Conservation (phyloP, 35 echinoderm and acorn worm genomes). For the Diadema setosum region DNA sequence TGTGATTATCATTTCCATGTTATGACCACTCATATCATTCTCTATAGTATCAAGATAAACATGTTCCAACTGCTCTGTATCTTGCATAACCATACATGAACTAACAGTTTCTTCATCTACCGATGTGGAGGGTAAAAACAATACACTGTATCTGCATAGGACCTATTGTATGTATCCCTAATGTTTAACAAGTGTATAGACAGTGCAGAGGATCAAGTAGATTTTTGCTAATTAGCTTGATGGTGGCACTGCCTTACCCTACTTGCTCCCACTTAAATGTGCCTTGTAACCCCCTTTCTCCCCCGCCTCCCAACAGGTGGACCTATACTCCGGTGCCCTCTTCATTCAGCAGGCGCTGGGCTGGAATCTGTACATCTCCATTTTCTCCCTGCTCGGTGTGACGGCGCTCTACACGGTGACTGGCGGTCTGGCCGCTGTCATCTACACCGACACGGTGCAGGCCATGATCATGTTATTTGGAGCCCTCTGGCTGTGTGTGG, state of each 20-base stretch:
- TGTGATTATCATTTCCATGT: too few relatives aligned
- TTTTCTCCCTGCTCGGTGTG: conserved; percentile 54
- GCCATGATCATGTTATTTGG: conserved; percentile 63
- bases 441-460: conserved; percentile 66
- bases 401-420: conserved; percentile 84
- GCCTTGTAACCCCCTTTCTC: background rate
- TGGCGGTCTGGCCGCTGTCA: conserved; percentile 71
- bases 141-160: background rate
- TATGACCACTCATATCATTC: too few relatives aligned
- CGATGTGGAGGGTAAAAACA: too few relatives aligned
- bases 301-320: conserved; percentile 31
- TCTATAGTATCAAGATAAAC: too few relatives aligned
- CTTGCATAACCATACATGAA: too few relatives aligned
- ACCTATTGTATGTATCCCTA: background rate
- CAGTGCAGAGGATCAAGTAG: too few relatives aligned
- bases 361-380: conserved; percentile 78
- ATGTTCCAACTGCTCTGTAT: too few relatives aligned
- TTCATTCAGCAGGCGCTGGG: conserved; percentile 79
- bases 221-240: too few relatives aligned
- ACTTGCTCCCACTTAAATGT: background rate
- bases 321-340: conserved; percentile 82
- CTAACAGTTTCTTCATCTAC: too few relatives aligned
- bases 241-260: background rate
- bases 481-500: conserved; percentile 35
- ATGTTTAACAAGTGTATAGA: too few relatives aligned